Evolutionary conservation across 2,113 vertebrate genomes (phyloP), one percentile per base, ranked within the genome.

Genomic region (Trematocara zebra): DNA sequence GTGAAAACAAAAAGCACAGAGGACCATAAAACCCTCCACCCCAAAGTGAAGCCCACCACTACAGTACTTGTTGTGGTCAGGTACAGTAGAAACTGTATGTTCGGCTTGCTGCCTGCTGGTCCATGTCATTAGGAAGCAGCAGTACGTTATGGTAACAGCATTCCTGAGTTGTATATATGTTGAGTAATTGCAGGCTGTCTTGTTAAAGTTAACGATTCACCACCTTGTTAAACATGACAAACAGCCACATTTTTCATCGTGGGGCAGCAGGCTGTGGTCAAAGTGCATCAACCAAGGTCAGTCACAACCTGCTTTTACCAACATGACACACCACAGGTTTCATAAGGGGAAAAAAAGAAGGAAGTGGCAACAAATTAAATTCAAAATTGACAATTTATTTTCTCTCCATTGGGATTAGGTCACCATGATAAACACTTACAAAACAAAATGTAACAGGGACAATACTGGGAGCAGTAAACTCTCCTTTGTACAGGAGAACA

Each of bases 351-450:
- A 0, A 3, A 31, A 64, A 82, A 40, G 14, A 52, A 69, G 8
- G 26, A 83, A 83, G 5, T 26, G 82, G 20, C 61, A 37, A 69
- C 61, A 53, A 86, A 84, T 61, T 90, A 86, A 87, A 86, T n/a
- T 91, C 26, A 88, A 95, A 95, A 93, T 91, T 40, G 82, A 91
- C 86, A 51, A 87, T 96, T 95, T 95, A 95, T 96, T 96, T 93
- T 92, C 81, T 91, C 88, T 92, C 89, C 90, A 79, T 35, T 35
- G 91, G 93, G 87, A 93, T 92, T 82, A 83, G 87, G 84, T 95
- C 87, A 90, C 90, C 72, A 85, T 87, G 91, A 93, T 82, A 90
- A 94, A 96, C 92, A 94, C 91, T 93, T 93, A 96, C 90, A 95
- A 84, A 87, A 90, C 88, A 37, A 90, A 89, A 86, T 91, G 91